Evolutionary conservation across 2,797 vertebrate genomes (phyloP).

Genomic region (Remorina albescens): DNA sequence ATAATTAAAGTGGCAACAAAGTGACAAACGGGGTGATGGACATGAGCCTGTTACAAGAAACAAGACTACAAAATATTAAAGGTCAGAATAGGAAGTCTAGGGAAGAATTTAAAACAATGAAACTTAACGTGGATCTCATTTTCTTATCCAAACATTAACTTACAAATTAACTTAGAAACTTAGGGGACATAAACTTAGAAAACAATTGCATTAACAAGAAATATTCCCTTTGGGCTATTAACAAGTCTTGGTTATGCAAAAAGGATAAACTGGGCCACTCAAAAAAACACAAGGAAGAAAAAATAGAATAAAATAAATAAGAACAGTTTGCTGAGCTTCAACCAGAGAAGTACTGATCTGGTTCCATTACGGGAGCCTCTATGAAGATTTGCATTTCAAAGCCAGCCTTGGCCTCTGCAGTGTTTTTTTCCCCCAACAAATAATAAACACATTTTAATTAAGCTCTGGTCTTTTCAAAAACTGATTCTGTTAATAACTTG

Average conservation of each 20-base stretch:
- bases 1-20: conserved; percentile 7
- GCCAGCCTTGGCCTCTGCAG: conserved; percentile 60
- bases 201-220: conserved; percentile 47
- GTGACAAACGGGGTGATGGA: neutral
- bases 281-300: conserved; percentile 33
- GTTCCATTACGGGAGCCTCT: conserved; percentile 45
- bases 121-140: conserved; percentile 20
- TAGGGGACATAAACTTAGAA: conserved; percentile 55
- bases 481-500: conserved; percentile 73
- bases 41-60: neutral
- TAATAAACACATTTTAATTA: conserved; percentile 83
- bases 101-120: neutral
- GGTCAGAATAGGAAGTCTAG: conserved; percentile 11
- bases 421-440: conserved; percentile 59
- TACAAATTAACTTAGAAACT: conserved; percentile 53
- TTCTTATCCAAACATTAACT: conserved; percentile 45
- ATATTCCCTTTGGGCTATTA: conserved; percentile 47
- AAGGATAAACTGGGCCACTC: conserved; percentile 70
- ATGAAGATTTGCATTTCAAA: conserved; percentile 81
- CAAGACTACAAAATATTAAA: neutral
- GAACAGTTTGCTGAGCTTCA: conserved; percentile 59
- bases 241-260: conserved; percentile 69
- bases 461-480: conserved; percentile 77
- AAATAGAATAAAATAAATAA: conserved; percentile 39
- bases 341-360: conserved; percentile 52